Base-by-base conservation (phyloP, 2,888 invertebrate species). In the Apeira syringaria region DNA sequence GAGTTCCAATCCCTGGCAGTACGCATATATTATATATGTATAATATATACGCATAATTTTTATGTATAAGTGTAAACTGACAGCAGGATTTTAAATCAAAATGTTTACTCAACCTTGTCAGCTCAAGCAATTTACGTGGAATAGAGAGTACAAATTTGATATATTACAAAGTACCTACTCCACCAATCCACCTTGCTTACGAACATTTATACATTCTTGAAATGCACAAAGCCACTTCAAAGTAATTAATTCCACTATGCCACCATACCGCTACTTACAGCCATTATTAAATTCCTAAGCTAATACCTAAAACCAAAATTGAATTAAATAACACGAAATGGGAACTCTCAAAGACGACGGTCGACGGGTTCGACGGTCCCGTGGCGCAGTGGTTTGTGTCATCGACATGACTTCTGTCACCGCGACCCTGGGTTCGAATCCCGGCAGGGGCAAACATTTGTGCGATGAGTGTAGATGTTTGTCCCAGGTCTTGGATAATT, bases 211-310 rank as follows among this genome's bases (percentile, higher is more conserved):
- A 31, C 28, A 36, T 32, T 27, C 39, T 40, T 18, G 30, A 39
- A 33, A 45, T 45, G 45, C 26, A 46, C 45, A 39, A 22, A 30
- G 27, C 39, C 35, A 35, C 35, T 46, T 35, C 5, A 31, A 35
- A 35, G 22, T 34, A 46, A 46, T 46, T 46, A 46, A 32, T 40
- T 31, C 17, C 22, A 39, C 35, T 40, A 40, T 34, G 13, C 20
- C 20, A 2, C 4, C 4, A 15, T 15, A 15, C 20, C 2, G 20
- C 33, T 29, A 27, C 36, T 36, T 27, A 34, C 31, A 35, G 32
- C 38, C 37, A 37, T 44, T 44, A 44, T 44, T 27, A 37, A 32
- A 44, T 44, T 38, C 32, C 37, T 17, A 13, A 22, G 17, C 26
- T 41, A 29, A 33, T 27, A 27, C 27, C 28, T 37, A 33, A 44